Percentiles rank a stretch among this genome's conserved stretches.
These are phyloP conservation scores for Paraplagusia blochii DNA, from an alignment of 2,113 vertebrate species.

Conservation along the genomic window DNA sequence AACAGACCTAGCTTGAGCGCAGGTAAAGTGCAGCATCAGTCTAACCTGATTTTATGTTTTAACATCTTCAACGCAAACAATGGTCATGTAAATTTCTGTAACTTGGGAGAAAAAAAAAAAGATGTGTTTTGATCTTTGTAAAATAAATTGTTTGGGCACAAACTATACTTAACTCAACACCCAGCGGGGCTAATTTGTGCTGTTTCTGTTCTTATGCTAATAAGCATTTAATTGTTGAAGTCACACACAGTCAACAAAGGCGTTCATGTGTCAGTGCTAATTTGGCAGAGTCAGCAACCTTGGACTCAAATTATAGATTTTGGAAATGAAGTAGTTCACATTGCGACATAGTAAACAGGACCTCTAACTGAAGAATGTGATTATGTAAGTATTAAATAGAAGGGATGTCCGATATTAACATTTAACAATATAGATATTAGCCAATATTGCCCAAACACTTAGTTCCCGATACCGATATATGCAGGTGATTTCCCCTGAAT, in stretches of 20 bases:
- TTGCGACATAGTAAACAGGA: conserved; percentile 20
- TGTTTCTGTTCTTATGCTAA: conserved; percentile 71
- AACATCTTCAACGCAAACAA: too few species aligned
- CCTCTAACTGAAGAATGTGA: too few species aligned
- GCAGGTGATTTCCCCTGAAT: too few species aligned
- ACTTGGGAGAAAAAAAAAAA: conserved; percentile 5
- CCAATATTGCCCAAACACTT: too few species aligned
- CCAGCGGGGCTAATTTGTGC: conserved; percentile 49
- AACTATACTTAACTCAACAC: conserved; percentile 62
- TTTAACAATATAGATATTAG: too few species aligned
- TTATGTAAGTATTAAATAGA: too few species aligned
- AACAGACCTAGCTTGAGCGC: too few species aligned
- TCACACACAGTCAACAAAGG: conserved; percentile 47
- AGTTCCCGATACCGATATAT: too few species aligned
- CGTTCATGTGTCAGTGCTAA: conserved; percentile 68
- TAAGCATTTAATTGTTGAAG: conserved; percentile 67
- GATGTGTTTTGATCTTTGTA: conserved; percentile 16
- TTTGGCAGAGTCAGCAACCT: conserved; percentile 64
- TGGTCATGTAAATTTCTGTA: conserved; percentile 34
- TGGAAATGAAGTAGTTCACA: conserved; percentile 28
- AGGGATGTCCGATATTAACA: too few species aligned
- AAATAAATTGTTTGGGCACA: conserved; percentile 40
- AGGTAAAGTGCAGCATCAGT: too few species aligned
- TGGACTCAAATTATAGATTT: conserved; percentile 62
- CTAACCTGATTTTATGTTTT: too few species aligned